phyloP scores from a whole-genome alignment of 2,113 vertebrate species.

The Sinocyclocheilus rhinocerous region DNA sequence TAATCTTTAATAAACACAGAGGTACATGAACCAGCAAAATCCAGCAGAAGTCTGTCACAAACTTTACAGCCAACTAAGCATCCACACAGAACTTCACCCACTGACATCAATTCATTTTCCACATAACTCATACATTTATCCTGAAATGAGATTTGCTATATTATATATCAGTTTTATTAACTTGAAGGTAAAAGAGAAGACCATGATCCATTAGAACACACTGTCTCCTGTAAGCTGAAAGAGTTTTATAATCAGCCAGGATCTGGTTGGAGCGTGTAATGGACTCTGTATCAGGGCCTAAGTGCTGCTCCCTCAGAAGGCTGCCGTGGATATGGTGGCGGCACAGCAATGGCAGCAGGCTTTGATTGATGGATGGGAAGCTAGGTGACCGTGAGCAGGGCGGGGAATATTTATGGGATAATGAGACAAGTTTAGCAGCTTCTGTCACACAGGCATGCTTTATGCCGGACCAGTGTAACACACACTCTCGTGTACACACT shows the following conservation, averaged over 20 bases:
- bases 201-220: conserved; percentile 6
- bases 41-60: neutral
- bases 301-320: neutral
- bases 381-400: conserved; percentile 37
- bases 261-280: conserved; percentile 22
- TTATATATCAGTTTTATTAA: neutral
- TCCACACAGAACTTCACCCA: neutral
- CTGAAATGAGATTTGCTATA: neutral
- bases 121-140: neutral
- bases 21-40: neutral
- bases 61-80: neutral
- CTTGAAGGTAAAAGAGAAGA: conserved; percentile 19
- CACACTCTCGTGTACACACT: conserved; percentile 6
- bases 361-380: conserved; percentile 46
- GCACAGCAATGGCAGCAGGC: neutral
- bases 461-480: conserved; percentile 10
- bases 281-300: neutral
- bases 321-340: conserved; percentile 28
- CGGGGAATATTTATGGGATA: conserved; percentile 44
- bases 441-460: conserved; percentile 19
- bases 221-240: conserved; percentile 3
- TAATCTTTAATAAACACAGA: too few species aligned
- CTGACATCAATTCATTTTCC: conserved; percentile 4
- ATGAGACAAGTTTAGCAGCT: conserved; percentile 40
- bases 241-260: conserved; percentile 25